Base-by-base conservation (phyloP, 2,888 invertebrate species). In the Euphydryas editha region DNA sequence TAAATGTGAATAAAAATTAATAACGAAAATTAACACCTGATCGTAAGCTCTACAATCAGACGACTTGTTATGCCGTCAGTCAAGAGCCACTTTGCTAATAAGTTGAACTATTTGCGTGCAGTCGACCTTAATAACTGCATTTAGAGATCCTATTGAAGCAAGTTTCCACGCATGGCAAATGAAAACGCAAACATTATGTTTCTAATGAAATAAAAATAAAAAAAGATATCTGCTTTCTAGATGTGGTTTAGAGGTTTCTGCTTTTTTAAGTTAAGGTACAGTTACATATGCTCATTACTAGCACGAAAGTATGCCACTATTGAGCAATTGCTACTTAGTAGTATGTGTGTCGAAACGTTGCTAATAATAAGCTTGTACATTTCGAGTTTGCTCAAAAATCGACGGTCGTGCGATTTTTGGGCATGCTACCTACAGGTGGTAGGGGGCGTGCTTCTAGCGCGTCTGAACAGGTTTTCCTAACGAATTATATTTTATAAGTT, bases 91-190 rank as follows among this genome's bases (percentile, higher is more conserved):
- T 58, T 63, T 64, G 47, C 63, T 59, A 58, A 64, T 59, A 64
- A 64, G 63, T 63, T 47, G 39, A 63, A 58, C 63, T 58, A 63
- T 63, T 59, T 57, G 69, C 67, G 70, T 70, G 70, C 63, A 44
- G 59, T 65, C 55, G 62, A 65, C 62, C 68, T 65, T 62, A 68
- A 63, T 68, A 59, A 62, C 57, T 60, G 42, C 51, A 36, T 68
- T 66, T 68, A 60, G 65, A 59, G 68, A 66, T 66, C 63, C 62
- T 59, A 55, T 36, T 62, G 44, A 61, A 58, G 62, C 68, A 63
- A 61, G 65, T 67, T 62, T 65, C 67, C 65, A 60, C 46, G 54
- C 61, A 62, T 62, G 61, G 49, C 30, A 39, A 51, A 44, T 66
- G 61, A 42, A 62, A 58, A 66, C 54, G 66, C 58, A 54, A 62